Percentiles rank a stretch among this genome's conserved stretches.
phyloP scores from a whole-genome alignment of 2,888 invertebrate genomes.

The Julus scanicus region DNA sequence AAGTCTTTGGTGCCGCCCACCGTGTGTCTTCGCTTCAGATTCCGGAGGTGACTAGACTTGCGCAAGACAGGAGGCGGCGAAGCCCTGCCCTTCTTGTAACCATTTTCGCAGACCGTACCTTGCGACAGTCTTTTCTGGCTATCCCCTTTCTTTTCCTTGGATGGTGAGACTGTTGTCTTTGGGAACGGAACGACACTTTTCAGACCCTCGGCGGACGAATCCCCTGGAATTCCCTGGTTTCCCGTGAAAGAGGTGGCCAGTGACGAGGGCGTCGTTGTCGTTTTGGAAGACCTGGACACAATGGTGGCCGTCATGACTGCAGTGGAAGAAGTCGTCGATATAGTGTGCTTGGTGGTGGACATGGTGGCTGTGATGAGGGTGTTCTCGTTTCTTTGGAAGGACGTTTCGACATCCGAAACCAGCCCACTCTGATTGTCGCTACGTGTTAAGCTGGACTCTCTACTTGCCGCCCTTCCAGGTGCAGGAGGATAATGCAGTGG shows the following conservation, averaged over 20 bases:
- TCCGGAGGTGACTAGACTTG: constrained; percentile 57
- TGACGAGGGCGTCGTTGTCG: constrained; percentile 32
- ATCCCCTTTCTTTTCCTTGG: not conserved
- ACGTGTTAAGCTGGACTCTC: not conserved
- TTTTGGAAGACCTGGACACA: constrained; percentile 49
- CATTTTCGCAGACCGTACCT: constrained; percentile 43
- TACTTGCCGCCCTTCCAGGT: not conserved
- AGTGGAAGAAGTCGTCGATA: constrained; percentile 52
- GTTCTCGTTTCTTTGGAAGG: constrained; percentile 54
- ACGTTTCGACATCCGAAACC: not conserved
- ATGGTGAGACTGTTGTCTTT: not conserved
- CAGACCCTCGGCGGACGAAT: not conserved
- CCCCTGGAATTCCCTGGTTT: not conserved
- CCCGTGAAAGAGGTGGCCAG: not conserved
- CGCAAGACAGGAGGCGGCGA: constrained; percentile 49
- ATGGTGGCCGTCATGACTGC: constrained; percentile 56
- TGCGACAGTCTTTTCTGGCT: constrained; percentile 46
- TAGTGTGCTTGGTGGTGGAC: constrained; percentile 52
- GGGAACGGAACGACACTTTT: not conserved
- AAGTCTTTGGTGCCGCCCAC: constrained; percentile 88
- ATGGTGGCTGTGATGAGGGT: constrained; percentile 53
- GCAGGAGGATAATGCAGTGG: not conserved
- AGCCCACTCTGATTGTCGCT: not conserved
- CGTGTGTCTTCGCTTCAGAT: constrained; percentile 85
- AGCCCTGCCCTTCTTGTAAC: constrained; percentile 48